These are phyloP conservation scores for Helogale parvula DNA, from an alignment of 2,113 vertebrate species.

Conservation along the genomic window DNA sequence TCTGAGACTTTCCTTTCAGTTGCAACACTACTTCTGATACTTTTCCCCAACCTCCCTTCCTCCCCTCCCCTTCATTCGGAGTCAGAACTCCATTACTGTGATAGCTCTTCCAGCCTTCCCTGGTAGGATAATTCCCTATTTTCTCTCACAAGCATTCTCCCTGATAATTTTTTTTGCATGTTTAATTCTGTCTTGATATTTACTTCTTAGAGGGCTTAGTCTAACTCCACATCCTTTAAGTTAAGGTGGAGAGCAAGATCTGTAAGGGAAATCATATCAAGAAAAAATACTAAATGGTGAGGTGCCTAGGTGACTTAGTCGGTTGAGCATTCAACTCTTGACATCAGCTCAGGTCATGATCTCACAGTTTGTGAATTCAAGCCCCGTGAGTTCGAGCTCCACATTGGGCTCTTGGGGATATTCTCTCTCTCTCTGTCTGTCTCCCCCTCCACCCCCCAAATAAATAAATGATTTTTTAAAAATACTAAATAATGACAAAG, in stretches of 20 bases:
- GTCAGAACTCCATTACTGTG: not conserved
- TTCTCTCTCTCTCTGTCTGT: too few relatives aligned
- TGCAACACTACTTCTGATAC: not conserved
- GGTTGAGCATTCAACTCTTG: not conserved
- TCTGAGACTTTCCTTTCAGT: not conserved
- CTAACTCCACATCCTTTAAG: not conserved
- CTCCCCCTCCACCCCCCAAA: too few relatives aligned
- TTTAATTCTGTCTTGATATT: not conserved
- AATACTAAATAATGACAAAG: not conserved
- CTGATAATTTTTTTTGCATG: not conserved
- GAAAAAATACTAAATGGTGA: not conserved
- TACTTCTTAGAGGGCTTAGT: not conserved
- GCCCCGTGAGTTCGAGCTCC: too few relatives aligned
- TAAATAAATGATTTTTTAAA: not conserved
- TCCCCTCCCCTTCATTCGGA: not conserved
- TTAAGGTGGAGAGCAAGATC: not conserved
- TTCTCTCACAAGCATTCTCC: not conserved
- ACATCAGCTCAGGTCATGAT: not conserved
- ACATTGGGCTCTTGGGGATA: too few relatives aligned
- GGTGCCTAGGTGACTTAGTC: not conserved
- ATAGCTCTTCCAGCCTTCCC: not conserved
- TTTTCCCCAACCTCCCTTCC: not conserved
- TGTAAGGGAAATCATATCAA: not conserved
- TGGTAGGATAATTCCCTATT: not conserved
- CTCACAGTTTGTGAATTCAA: not conserved